Evolutionary conservation across 2,113 vertebrate genomes (phyloP).

Genomic region (Paradoxurus hermaphroditus): DNA sequence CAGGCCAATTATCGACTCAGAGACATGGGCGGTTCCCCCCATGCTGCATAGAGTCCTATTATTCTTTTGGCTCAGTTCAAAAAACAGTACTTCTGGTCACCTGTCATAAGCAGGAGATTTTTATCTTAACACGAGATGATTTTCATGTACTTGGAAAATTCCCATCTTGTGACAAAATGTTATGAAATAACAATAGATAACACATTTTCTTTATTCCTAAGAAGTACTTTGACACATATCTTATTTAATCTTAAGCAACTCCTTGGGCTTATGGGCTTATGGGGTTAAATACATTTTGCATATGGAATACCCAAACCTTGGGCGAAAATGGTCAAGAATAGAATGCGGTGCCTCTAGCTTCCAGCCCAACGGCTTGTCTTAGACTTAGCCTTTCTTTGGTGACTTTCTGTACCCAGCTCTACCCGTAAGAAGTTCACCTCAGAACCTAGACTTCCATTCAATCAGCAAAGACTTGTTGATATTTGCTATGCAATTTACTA

Average conservation of each 20-base stretch:
- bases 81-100: conserved; percentile 64
- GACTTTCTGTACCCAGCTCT: neutral
- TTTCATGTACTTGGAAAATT: conserved; percentile 64
- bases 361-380: neutral
- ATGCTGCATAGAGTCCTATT: conserved; percentile 18
- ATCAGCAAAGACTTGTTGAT: neutral
- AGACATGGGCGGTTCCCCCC: conserved; percentile 28
- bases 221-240: conserved; percentile 60
- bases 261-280: neutral
- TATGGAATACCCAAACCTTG: neutral
- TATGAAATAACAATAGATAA: conserved; percentile 55
- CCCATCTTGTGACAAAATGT: conserved; percentile 62
- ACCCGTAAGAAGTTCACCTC: neutral
- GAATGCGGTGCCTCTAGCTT: neutral
- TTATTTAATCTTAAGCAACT: conserved; percentile 49
- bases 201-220: conserved; percentile 55
- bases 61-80: conserved; percentile 52
- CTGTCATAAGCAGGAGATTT: conserved; percentile 67
- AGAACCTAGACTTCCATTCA: neutral
- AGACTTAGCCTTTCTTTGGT: neutral
- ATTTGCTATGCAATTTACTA: neutral
- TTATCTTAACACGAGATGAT: conserved; percentile 60
- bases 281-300: neutral
- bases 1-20: conserved; percentile 23
- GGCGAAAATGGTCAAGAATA: neutral